Evolutionary conservation across 2,888 invertebrate species (phyloP), one percentile per base, ranked within the genome.

Genomic region (Amphimallon solstitiale): DNA sequence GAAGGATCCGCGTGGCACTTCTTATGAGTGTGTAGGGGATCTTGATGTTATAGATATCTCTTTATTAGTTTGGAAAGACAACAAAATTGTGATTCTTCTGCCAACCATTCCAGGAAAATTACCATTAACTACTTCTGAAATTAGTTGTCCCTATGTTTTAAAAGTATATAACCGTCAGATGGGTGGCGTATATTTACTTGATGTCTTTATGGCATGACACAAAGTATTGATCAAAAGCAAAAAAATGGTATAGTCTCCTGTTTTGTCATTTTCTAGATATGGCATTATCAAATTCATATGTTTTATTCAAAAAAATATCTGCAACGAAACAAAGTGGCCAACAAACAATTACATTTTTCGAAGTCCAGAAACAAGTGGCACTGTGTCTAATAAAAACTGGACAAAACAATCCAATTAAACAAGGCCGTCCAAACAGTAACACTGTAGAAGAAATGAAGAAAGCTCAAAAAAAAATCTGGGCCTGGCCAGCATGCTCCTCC

Each of bases 1-100:
- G 63, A 74, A 75, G 67, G 43, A 66, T 35, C 46, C 61, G 37
- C 65, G 76, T 43, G 75, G 76, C 17, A 73, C 61, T 29, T 71
- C 69, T 37, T n/a, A 52, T 40, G 75, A 76, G 71, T 73, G 67
- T 70, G 70, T 75, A 21, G 65, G 71, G 37, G 56, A 66, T 48
- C 61, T 68, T 63, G 68, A 75, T 54, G 72, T 67, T 10, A 65
- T 68, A 56, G 23, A 23, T 23, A 23, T 23, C 3, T 23, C 23
- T 23, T 23, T 5, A 23, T 23, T 23, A 23, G 23, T 69, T 21
- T 71, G 72, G 70, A 73, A 71, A 59, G 72, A 74, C 51, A 73
- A 72, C 62, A 71, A 73, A 61, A 54, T 40, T 29, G 76, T 78
- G 6, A 68, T 45, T 52, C 63, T 77, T n/a, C 43, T 70, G 29